phyloP scores from a whole-genome alignment of 2,888 invertebrate genomes.

The Ophion obscuratus region DNA sequence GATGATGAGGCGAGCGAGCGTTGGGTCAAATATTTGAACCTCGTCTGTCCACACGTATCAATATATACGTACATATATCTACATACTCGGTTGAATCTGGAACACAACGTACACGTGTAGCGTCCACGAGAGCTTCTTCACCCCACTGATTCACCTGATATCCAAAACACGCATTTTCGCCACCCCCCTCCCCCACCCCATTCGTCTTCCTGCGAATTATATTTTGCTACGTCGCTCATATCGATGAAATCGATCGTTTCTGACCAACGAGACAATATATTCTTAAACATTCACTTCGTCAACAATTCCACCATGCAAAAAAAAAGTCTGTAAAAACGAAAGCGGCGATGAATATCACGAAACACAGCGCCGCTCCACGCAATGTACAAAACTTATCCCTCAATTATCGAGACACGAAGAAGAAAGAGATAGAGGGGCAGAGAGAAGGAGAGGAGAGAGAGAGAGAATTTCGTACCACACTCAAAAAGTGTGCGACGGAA shows the following conservation, averaged over 20 bases:
- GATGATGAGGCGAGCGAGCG: constrained; percentile 41
- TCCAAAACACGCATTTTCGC: constrained; percentile 39
- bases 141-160: constrained; percentile 69
- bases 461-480: neutral
- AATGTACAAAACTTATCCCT: neutral
- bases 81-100: constrained; percentile 43
- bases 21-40: constrained; percentile 64
- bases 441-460: neutral
- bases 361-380: neutral
- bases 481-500: too few relatives aligned
- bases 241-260: constrained; percentile 54
- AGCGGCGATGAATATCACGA: neutral
- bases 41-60: constrained; percentile 39
- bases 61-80: constrained; percentile 8
- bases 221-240: constrained; percentile 23
- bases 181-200: constrained; percentile 13
- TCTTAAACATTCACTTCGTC: constrained; percentile 40
- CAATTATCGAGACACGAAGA: too few relatives aligned
- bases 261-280: constrained; percentile 41
- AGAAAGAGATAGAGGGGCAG: too few relatives aligned
- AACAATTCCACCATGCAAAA: constrained; percentile 17
- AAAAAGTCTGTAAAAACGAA: neutral
- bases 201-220: neutral
- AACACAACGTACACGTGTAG: constrained; percentile 32
- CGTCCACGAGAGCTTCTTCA: constrained; percentile 63